Evolutionary conservation across 2,888 invertebrate genomes (phyloP), one percentile per base, ranked within the genome.

Genomic region (Melikaiella ostensackeni): DNA sequence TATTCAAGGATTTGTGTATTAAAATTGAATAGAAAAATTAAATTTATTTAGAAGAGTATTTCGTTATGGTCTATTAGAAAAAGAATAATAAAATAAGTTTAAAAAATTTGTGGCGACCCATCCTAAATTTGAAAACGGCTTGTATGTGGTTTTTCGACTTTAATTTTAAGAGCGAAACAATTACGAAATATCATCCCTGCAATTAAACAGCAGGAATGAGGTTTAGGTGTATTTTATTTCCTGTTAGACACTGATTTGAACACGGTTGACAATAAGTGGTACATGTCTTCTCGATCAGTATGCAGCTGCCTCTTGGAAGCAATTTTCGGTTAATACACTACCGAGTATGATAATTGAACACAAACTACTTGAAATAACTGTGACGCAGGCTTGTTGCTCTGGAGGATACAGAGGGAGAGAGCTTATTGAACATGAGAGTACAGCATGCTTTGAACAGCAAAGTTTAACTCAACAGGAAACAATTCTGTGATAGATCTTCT

Each of bases 341-440:
- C 59, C 79, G 33, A 70, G 50, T 75, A 74, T 75, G 76, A 66
- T 79, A 81, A 81, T 79, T 79, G 76, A 80, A 80, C 79, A 77
- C 77, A 79, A 80, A 77, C 76, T 79, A 79, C 75, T 77, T 79
- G 76, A 77, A 76, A 79, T 78, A 76, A 81, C 79, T 79, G 79
- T 38, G 74, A 64, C 27, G 73, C 73, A 79, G 74, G 77, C 79
- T 79, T 81, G 81, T 79, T 81, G 77, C 77, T 78, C 77, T 77
- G 27, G 76, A 74, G 79, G 77, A 78, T 70, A 75, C 74, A 75
- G 19, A 50, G 64, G 33, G 30, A 70, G 70, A 27, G 33, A 50
- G 70, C 27, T n/a, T 30, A 66, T 66, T 66, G 70, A 50, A 55
- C 46, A n/a, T 30, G 27, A 55, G 70, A 55, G 46, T 46, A 66